phyloP scores from a whole-genome alignment of 2,888 invertebrate species.

The Pelosia muscerda region DNA sequence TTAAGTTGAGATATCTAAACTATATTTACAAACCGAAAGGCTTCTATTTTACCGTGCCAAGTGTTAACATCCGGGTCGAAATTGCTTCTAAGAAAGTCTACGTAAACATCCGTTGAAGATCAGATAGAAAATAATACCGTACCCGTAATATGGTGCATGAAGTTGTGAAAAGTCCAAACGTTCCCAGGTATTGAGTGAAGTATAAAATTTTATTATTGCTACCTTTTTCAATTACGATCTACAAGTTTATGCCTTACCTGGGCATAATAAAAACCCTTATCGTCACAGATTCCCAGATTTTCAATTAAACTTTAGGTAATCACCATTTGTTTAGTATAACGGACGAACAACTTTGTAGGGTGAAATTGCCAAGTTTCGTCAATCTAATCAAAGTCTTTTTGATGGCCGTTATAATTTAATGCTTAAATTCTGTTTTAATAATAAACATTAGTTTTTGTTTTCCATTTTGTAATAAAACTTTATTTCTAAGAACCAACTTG shows the following conservation, averaged over 20 bases:
- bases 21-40: slow-evolving; percentile 26
- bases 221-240: slow-evolving; percentile 61
- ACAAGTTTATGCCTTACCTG: slow-evolving; percentile 65
- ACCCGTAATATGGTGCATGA: slow-evolving; percentile 36
- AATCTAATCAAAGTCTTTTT: slow-evolving; percentile 65
- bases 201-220: slow-evolving; percentile 58
- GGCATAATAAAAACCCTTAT: slow-evolving; percentile 70
- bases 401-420: slow-evolving; percentile 50
- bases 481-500: background rate
- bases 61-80: slow-evolving; percentile 40
- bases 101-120: slow-evolving; percentile 43
- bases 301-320: slow-evolving; percentile 74
- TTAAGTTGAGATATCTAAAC: slow-evolving; percentile 32
- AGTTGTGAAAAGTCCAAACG: slow-evolving; percentile 11
- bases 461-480: background rate
- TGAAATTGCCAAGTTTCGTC: slow-evolving; percentile 60
- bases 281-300: slow-evolving; percentile 67
- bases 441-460: slow-evolving; percentile 11
- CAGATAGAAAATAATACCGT: slow-evolving; percentile 40
- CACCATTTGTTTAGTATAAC: slow-evolving; percentile 66
- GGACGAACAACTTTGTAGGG: slow-evolving; percentile 54
- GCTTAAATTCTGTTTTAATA: slow-evolving; percentile 36
- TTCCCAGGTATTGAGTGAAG: slow-evolving; percentile 35
- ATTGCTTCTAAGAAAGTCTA: slow-evolving; percentile 39
- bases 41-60: slow-evolving; percentile 35